Conservation (phyloP, 2,113 vertebrate genomes). For the Brienomyrus brachyistius region DNA sequence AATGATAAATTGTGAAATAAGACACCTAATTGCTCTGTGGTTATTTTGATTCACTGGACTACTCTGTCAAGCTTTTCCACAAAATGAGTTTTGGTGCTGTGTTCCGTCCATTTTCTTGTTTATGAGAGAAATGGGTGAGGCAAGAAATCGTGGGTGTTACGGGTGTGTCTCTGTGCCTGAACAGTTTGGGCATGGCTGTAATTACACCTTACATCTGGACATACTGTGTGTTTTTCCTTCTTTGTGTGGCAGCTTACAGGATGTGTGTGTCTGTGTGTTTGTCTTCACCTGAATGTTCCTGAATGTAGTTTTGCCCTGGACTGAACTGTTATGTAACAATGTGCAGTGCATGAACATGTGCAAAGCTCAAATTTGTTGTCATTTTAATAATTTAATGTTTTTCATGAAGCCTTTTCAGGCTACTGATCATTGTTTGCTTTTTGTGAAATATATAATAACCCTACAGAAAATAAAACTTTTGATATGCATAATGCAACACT, state of each 20-base stretch:
- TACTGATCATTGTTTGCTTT: neutral
- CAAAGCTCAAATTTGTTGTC: neutral
- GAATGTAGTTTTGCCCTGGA: neutral
- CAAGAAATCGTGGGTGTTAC: neutral
- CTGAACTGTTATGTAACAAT: neutral
- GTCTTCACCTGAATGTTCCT: neutral
- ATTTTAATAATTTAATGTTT: neutral
- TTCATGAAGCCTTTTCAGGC: neutral
- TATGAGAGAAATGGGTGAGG: neutral
- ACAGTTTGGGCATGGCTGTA: constrained; percentile 7
- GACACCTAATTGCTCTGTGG: neutral
- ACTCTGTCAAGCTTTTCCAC: neutral
- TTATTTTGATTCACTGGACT: neutral
- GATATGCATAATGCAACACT: neutral
- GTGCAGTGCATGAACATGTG: too few relatives aligned
- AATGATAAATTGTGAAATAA: neutral
- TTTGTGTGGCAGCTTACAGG: neutral
- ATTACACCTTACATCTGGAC: constrained; percentile 8
- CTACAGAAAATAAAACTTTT: neutral
- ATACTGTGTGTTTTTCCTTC: neutral
- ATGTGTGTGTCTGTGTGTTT: neutral
- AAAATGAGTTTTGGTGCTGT: neutral
- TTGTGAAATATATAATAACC: neutral
- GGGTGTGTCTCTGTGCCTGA: neutral
- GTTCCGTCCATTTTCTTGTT: constrained; percentile 9